Evolutionary conservation across 2,113 vertebrate genomes (phyloP).

Genomic region (Empidonax alnorum): DNA sequence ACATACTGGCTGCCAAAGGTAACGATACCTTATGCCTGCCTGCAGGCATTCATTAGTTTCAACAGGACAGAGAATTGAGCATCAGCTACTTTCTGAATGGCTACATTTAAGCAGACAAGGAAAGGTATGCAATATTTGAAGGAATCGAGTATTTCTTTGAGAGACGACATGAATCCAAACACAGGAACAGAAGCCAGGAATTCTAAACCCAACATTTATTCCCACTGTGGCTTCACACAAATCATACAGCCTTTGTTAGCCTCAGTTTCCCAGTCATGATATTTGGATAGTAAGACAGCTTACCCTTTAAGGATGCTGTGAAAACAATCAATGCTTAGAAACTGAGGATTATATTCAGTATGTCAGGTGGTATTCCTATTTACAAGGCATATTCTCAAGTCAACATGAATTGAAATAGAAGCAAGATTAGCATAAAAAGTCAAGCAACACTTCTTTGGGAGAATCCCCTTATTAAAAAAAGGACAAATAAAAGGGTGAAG

Average conservation of each 20-base stretch:
- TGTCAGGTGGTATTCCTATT: slow-evolving; percentile 10
- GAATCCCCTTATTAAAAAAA: neutral
- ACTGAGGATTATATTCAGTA: slow-evolving; percentile 39
- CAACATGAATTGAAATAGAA: slow-evolving; percentile 31
- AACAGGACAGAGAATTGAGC: slow-evolving; percentile 33
- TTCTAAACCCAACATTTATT: slow-evolving; percentile 28
- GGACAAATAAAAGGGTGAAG: neutral
- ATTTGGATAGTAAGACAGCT: slow-evolving; percentile 47
- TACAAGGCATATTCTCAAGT: slow-evolving; percentile 48
- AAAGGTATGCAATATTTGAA: neutral
- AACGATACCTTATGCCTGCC: slow-evolving; percentile 44
- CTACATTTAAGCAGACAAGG: neutral
- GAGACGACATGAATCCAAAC: neutral
- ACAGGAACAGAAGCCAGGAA: slow-evolving; percentile 10
- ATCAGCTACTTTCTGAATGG: neutral
- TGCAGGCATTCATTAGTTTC: slow-evolving; percentile 52
- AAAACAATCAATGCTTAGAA: slow-evolving; percentile 50
- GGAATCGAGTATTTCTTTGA: slow-evolving; percentile 24
- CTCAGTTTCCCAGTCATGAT: slow-evolving; percentile 60
- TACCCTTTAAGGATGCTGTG: slow-evolving; percentile 54
- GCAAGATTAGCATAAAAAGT: neutral
- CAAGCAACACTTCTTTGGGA: neutral
- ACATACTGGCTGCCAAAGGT: slow-evolving; percentile 54
- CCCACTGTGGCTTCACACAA: slow-evolving; percentile 33
- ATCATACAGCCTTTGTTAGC: slow-evolving; percentile 30